Evolutionary conservation across 2,888 invertebrate species (phyloP), one percentile per base, ranked within the genome.

Genomic region (Trichogramma dendrolimi): DNA sequence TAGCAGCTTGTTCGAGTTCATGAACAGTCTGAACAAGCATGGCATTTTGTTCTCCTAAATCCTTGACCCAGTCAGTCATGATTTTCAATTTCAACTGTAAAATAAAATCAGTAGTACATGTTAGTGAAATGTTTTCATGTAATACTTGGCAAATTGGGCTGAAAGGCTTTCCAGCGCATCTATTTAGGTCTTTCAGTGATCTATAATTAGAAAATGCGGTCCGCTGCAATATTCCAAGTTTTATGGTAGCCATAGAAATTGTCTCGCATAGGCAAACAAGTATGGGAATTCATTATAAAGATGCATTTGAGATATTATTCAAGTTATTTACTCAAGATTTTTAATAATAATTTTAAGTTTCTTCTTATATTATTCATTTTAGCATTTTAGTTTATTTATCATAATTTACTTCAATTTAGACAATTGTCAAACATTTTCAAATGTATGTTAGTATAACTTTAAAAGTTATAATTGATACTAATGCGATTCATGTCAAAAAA

Each of bases 41-140:
- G 51, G 83, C 79, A 77, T 89, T 90, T 80, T 90, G 89, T 41
- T 84, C 86, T 48, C 82, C 83, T 71, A 89, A 80, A 77, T 89
- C 87, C 54, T 81, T 77, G 66, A 89, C 86, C 88, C 88, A 89
- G 58, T 85, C 82, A 64, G 82, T 80, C 68, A 88, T 83, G 62
- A 87, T 82, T 47, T 83, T 80, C 67, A 87, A 79, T 76, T 89
- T 88, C 69, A 85, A 80, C 89, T 90, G 72, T 5, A 76, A 75
- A 55, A 47, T 51, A 60, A 39, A 50, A 39, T 7, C 56, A 47
- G 5, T 27, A 11, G 14, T 27, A 38, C 4, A 48, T 7, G 11
- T 52, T 10, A 43, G 46, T 56, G 40, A 56, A 55, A 44, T 38
- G 5, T 48, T 4, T 47, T 54, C 10, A 48, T 56, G 42, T 42